Evolutionary conservation across 2,113 vertebrate genomes (phyloP), one percentile per base, ranked within the genome.

Genomic region (Chaetodon trifascialis): DNA sequence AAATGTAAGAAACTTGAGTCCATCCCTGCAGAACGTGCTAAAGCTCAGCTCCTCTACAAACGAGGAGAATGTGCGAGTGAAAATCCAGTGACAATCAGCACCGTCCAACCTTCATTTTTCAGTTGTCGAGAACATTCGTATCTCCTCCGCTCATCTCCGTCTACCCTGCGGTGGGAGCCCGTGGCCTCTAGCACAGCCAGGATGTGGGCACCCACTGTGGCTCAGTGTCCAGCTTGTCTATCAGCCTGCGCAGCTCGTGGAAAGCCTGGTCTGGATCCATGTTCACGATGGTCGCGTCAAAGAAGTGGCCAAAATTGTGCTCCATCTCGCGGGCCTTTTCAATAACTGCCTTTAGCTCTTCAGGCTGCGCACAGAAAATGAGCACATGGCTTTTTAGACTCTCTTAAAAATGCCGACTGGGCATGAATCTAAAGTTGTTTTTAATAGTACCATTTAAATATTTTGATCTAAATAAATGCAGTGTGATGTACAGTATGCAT

Each of bases 241-340:
- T 97, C 89, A 98, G 91, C 47, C 96, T 93, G 79, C 96, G 94
- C 71, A 99, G 93, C 90, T 99, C 97, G 47, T 96, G 96, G 92
- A 97, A 96, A 0, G 96, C 97, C 89, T 97, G 97, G 73, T 97
- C 97, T 11, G 96, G 96, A 82, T 98, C 98, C 21, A 93, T 93
- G 93, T 98, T 98, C 85, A 98, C 96, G 79, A 99, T 93, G 47
- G 97, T 95, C 0, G 95, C 95, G 23, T 99, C 98, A 12, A 99
- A 99, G 89, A 97, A 96, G 93, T 99, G 97, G 44, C 97, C 96
- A 4, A 96, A 98, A 77, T 94, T 96, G 72, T 97, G 97, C 84
- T 99, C 98, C 98, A 99, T 99, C 89, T 99, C 98, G 9, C 97
- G 95, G 0, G 97, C 98, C 91, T 98, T 98, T 90, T 99, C 97